phyloP scores from a whole-genome alignment of 1,140 invertebrate species.

The Caenorhabditis brenneri region DNA sequence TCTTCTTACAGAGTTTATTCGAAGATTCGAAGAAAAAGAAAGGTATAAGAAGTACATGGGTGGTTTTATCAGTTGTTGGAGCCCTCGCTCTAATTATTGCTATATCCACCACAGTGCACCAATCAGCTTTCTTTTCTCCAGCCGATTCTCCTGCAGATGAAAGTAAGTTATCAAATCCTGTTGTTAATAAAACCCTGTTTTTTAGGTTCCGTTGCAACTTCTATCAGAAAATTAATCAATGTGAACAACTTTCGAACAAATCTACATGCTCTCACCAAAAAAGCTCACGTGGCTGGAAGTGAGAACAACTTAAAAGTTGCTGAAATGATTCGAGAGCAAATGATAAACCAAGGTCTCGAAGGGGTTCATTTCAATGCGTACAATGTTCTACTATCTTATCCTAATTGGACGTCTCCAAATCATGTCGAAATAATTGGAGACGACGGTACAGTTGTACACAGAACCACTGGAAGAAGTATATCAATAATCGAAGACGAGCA shows the following conservation, averaged over 20 bases:
- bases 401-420: conserved; percentile 64
- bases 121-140: too few relatives aligned
- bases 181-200: too few relatives aligned
- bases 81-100: too few relatives aligned
- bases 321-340: conserved; percentile 60
- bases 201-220: background rate
- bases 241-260: conserved; percentile 57
- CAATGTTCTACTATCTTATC: conserved; percentile 65
- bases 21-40: too few relatives aligned
- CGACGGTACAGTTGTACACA: conserved; percentile 53
- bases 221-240: conserved; percentile 31
- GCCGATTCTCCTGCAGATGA: background rate
- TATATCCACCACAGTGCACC: too few relatives aligned
- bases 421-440: conserved; percentile 57
- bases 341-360: conserved; percentile 62
- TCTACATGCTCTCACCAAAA: conserved; percentile 60
- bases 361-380: conserved; percentile 66
- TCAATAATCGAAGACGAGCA: conserved; percentile 61
- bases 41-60: too few relatives aligned
- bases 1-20: too few relatives aligned
- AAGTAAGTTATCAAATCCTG: background rate
- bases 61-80: too few relatives aligned
- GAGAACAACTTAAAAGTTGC: conserved; percentile 60
- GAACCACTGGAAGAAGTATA: conserved; percentile 58
- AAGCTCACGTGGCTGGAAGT: conserved; percentile 66